phyloP scores from a whole-genome alignment of 2,113 vertebrate genomes.

The Tachuris rubrigastra region DNA sequence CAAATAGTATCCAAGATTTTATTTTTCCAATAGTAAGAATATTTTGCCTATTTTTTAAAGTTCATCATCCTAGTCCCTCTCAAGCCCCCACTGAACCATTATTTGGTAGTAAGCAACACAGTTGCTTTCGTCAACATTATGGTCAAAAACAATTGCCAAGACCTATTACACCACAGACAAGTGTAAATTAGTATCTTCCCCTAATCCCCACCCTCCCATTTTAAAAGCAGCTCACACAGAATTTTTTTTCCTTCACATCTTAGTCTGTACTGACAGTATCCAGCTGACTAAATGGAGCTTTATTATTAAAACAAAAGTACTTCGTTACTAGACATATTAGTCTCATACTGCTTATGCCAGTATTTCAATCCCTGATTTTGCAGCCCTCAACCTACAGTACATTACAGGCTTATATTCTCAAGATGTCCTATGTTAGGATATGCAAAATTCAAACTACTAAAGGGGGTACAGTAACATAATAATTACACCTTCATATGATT shows the following conservation, averaged over 20 bases:
- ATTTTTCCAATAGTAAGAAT: not conserved
- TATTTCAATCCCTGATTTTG: not conserved
- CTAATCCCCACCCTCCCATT: not conserved
- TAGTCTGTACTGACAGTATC: not conserved
- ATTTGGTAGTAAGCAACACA: not conserved
- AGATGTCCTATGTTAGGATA: not conserved
- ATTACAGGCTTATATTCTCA: not conserved
- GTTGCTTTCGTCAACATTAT: not conserved
- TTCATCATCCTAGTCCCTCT: not conserved
- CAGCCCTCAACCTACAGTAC: not conserved
- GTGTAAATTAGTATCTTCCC: not conserved
- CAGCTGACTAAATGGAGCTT: not conserved
- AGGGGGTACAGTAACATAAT: not conserved
- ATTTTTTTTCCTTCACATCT: not conserved
- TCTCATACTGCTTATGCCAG: not conserved
- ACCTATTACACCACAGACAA: not conserved
- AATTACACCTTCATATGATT: not conserved
- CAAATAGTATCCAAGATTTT: not conserved
- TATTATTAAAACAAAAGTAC: not conserved
- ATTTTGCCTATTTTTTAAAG: not conserved
- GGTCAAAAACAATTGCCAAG: not conserved
- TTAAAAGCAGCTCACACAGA: not conserved
- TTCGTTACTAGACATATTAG: not conserved
- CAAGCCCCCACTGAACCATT: not conserved
- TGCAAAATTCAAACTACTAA: not conserved